Evolutionary conservation across 1,140 invertebrate genomes (phyloP).

Genomic region (honey bee (Apis mellifera)): Amel_HAv3.1 CM009937.2:11571501-11572000

Average conservation of each 20-base stretch:
- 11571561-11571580: constrained; percentile 56
- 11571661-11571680: background rate
- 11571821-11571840: constrained; percentile 16
- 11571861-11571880: constrained; percentile 25
- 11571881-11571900: background rate
- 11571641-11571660: constrained; percentile 40
- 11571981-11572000: constrained; percentile 24
- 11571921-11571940: background rate
- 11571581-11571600: constrained; percentile 49
- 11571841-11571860: constrained; percentile 1
- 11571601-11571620: constrained; percentile 14
- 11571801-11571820: constrained; percentile 30
- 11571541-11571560: constrained; percentile 55
- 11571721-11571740: constrained; percentile 5
- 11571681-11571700: background rate
- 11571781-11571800: constrained; percentile 64
- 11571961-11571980: background rate
- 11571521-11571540: constrained; percentile 60
- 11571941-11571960: background rate
- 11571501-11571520: constrained; percentile 32
- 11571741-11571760: constrained; percentile 52
- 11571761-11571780: constrained; percentile 57
- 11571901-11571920: background rate
- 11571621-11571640: constrained; percentile 30
- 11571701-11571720: background rate